A percentile compares a stretch with the other conserved stretches of the same genome.
Conservation (phyloP, 2,888 invertebrate genomes). For the Phyto melanocephala region DNA sequence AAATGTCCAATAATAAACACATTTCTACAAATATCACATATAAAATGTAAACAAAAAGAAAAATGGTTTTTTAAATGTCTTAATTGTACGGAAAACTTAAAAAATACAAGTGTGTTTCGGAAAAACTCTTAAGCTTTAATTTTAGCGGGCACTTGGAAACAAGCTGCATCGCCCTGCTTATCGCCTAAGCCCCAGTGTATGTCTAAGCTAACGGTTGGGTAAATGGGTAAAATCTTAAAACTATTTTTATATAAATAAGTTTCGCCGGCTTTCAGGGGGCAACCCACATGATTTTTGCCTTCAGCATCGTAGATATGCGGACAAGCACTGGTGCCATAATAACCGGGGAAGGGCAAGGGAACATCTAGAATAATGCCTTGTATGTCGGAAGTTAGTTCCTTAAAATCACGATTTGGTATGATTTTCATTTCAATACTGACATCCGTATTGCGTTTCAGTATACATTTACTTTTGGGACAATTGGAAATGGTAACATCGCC, state of each 20-base stretch:
- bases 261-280: conserved; percentile 84
- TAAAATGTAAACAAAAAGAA: conserved; percentile 65
- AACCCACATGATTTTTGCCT: conserved; percentile 82
- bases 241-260: conserved; percentile 85
- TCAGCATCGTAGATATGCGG: conserved; percentile 82
- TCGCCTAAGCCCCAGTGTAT: conserved; percentile 84
- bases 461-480: conserved; percentile 84
- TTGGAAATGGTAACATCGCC: conserved; percentile 81
- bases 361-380: conserved; percentile 83
- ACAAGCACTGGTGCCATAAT: conserved; percentile 86
- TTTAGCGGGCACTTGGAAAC: conserved; percentile 86
- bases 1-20: conserved; percentile 4
- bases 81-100: conserved; percentile 38
- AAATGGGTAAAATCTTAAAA: conserved; percentile 81
- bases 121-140: conserved; percentile 78
- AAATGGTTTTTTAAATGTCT: neutral
- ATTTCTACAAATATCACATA: conserved; percentile 54
- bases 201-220: conserved; percentile 80
- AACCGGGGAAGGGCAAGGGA: conserved; percentile 87
- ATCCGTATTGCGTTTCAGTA: conserved; percentile 82
- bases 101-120: too few species aligned
- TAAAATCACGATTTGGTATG: conserved; percentile 81
- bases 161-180: conserved; percentile 80
- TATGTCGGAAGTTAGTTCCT: conserved; percentile 82
- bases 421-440: conserved; percentile 82